Base-by-base conservation (phyloP, 2,888 invertebrate species). In the Neoascia interrupta region DNA sequence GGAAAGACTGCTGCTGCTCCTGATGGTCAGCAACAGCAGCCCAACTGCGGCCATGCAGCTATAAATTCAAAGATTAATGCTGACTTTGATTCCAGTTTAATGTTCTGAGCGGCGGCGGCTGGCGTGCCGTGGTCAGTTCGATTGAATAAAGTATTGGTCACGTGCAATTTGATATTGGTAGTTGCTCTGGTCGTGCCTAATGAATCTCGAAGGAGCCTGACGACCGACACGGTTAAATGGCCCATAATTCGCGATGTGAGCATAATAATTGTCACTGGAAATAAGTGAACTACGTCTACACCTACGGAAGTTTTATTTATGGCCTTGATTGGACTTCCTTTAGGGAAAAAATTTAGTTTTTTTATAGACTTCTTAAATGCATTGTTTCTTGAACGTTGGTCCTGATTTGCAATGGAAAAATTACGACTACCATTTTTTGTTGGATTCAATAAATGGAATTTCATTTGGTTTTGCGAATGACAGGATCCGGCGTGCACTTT, bases 81-180 rank as follows among this genome's bases (percentile, higher is more conserved):
- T 79, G 79, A 79, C 79, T 79, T 79, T 79, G 79, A 79, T 79
- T 79, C 79, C 79, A 79, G 66, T 79, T 79, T 79, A 79, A 72
- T 72, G 76, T 45, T 39, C 76, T 58, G 54, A 64, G 39, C 43
- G 18, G 60, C 13, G 49, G 13, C 34, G 31, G 8, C 21, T 26
- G 34, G 8, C 21, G 23, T 26, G 41, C 18, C 19, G 21, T n/a
- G 60, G 36, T 11, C 8, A 64, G 72, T 66, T 79, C 76, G 72
- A 79, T 79, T 66, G 72, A 73, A 66, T 66, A 54, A 60, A 66
- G 60, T 79, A 79, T 76, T 79, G 72, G 64, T 66, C 64, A 49
- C 34, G 31, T 72, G 76, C 54, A 66, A 49, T 49, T 66, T 64
- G n/a, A 49, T 60, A 70, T 58, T 13, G 54, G 63, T 19, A 21